Evolutionary conservation across 2,797 vertebrate species (phyloP).

Genomic region (Petrocephalus sullivani): DNA sequence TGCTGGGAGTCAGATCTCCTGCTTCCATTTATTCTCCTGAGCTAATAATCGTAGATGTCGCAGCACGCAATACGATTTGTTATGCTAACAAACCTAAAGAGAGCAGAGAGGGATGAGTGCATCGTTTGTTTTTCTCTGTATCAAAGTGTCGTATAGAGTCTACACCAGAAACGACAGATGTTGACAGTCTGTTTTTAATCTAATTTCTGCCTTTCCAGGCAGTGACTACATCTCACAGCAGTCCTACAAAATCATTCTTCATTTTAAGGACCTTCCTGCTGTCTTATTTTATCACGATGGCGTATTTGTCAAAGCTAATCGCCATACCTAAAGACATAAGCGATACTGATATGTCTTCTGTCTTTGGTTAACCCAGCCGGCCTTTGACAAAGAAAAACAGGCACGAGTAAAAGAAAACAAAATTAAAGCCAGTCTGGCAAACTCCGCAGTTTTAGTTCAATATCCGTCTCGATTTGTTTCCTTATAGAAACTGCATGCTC

Average conservation of each 20-base stretch:
- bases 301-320: neutral
- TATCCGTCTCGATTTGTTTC: neutral
- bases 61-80: neutral
- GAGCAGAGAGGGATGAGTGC: neutral
- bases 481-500: neutral
- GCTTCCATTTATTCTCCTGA: neutral
- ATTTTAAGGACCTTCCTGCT: neutral
- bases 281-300: neutral
- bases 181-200: neutral
- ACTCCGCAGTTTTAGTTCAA: neutral
- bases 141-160: neutral
- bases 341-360: neutral
- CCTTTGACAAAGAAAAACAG: neutral
- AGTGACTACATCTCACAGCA: neutral
- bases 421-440: neutral
- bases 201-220: neutral
- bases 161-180: neutral
- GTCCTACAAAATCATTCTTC: neutral
- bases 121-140: neutral
- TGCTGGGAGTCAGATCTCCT: neutral
- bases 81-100: neutral
- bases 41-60: neutral
- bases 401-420: neutral
- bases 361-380: neutral
- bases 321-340: neutral